phyloP scores from a whole-genome alignment of 1,140 invertebrate genomes.

The Bombus ignitus region DNA sequence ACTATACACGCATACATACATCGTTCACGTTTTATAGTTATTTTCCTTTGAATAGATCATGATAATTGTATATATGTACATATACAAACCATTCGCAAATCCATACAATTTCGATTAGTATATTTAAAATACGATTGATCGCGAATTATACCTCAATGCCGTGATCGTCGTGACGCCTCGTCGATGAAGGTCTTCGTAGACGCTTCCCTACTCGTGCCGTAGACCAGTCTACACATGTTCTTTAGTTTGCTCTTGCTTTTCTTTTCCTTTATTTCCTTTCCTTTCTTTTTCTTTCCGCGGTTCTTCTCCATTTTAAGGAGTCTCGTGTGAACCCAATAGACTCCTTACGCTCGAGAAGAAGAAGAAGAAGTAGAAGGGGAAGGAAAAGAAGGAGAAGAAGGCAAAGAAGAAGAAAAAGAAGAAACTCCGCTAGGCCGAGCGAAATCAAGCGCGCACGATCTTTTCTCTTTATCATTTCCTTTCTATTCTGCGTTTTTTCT shows the following conservation, averaged over 20 bases:
- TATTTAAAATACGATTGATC: conserved; percentile 62
- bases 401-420: neutral
- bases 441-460: conserved; percentile 37
- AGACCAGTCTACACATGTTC: conserved; percentile 14
- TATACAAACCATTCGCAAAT: conserved; percentile 71
- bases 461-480: neutral
- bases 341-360: neutral
- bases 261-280: neutral
- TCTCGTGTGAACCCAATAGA: conserved; percentile 2
- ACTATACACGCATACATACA: conserved; percentile 10
- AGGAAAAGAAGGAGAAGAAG: neutral
- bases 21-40: conserved; percentile 23
- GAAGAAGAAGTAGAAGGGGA: neutral
- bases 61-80: conserved; percentile 74
- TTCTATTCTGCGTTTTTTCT: neutral
- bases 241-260: neutral
- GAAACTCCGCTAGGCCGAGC: conserved; percentile 54
- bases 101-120: conserved; percentile 69
- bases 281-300: neutral
- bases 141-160: conserved; percentile 49
- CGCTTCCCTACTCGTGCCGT: conserved; percentile 10
- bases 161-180: conserved; percentile 47
- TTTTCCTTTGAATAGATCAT: conserved; percentile 49
- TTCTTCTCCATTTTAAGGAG: neutral
- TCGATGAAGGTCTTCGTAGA: conserved; percentile 14